Percentiles rank a stretch among this genome's conserved stretches.
phyloP scores from a whole-genome alignment of 2,797 vertebrate species.

The Diplodus puntazzo region DNA sequence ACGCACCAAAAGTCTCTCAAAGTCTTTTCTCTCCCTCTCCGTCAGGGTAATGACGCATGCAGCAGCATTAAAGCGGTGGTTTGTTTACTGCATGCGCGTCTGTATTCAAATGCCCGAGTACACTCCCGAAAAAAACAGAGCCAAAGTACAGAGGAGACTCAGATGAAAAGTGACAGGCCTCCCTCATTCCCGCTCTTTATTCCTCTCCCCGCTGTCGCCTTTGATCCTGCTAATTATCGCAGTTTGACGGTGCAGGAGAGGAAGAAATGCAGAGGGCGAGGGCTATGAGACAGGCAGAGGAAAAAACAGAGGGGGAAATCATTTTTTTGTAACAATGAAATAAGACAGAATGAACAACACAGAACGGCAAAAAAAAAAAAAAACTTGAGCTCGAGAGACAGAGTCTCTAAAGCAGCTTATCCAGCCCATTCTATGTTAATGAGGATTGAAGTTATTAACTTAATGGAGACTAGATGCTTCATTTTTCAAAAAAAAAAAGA shows the following conservation, averaged over 20 bases:
- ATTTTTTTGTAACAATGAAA: slow-evolving; percentile 45
- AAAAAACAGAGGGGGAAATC: slow-evolving; percentile 39
- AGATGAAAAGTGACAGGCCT: slow-evolving; percentile 69
- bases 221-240: slow-evolving; percentile 82
- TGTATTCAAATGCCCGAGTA: slow-evolving; percentile 18
- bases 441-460: slow-evolving; percentile 47
- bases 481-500: slow-evolving; percentile 19
- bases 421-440: slow-evolving; percentile 44
- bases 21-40: slow-evolving; percentile 15
- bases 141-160: slow-evolving; percentile 27
- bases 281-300: slow-evolving; percentile 38
- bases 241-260: slow-evolving; percentile 67
- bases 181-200: slow-evolving; percentile 59
- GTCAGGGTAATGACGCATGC: slow-evolving; percentile 35
- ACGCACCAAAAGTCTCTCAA: slow-evolving; percentile 4
- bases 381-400: too few species aligned
- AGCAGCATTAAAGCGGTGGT: slow-evolving; percentile 18
- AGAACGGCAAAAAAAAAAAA: not conserved
- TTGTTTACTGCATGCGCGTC: slow-evolving; percentile 45
- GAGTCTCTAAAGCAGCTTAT: slow-evolving; percentile 49
- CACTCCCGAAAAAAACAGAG: not conserved
- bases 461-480: slow-evolving; percentile 46
- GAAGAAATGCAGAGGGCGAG: slow-evolving; percentile 47
- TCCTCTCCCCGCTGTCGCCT: slow-evolving; percentile 60
- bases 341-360: slow-evolving; percentile 23